phyloP scores from a whole-genome alignment of 2,888 invertebrate genomes.

The Palloptera scutellata region DNA sequence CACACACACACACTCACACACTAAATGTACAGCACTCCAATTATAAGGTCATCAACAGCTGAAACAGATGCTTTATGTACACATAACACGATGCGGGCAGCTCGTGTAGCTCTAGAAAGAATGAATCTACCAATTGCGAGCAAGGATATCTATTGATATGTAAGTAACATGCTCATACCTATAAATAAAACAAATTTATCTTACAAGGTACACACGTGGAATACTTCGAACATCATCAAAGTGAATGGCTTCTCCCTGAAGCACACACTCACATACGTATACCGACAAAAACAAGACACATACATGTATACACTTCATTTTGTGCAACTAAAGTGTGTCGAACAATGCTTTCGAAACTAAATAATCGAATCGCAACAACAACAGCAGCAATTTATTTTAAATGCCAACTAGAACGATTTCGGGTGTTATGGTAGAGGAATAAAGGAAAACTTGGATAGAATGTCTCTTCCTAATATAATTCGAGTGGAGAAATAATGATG shows the following conservation, averaged over 20 bases:
- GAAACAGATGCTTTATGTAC: conserved; percentile 28
- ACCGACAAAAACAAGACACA: neutral
- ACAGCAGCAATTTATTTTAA: conserved; percentile 57
- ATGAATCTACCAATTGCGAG: no score
- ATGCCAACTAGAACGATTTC: conserved; percentile 42
- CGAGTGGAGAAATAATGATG: no score
- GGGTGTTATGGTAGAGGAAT: no score
- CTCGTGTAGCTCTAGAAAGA: no score
- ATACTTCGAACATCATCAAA: conserved; percentile 22
- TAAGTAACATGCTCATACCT: conserved; percentile 22
- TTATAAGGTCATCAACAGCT: conserved; percentile 60
- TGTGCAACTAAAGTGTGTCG: conserved; percentile 31
- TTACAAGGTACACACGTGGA: conserved; percentile 39
- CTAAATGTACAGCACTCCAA: conserved; percentile 48
- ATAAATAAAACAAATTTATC: conserved; percentile 39
- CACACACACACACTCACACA: neutral
- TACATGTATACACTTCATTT: no score
- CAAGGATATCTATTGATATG: conserved; percentile 36
- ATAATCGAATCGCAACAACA: conserved; percentile 52
- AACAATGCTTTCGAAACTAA: conserved; percentile 40
- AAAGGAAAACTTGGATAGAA: no score
- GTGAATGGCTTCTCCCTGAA: no score
- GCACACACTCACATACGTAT: no score
- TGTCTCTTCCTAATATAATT: no score
- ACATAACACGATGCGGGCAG: no score